Base-by-base conservation (phyloP, 2,888 invertebrate species). In the Octodonta nipae region DNA sequence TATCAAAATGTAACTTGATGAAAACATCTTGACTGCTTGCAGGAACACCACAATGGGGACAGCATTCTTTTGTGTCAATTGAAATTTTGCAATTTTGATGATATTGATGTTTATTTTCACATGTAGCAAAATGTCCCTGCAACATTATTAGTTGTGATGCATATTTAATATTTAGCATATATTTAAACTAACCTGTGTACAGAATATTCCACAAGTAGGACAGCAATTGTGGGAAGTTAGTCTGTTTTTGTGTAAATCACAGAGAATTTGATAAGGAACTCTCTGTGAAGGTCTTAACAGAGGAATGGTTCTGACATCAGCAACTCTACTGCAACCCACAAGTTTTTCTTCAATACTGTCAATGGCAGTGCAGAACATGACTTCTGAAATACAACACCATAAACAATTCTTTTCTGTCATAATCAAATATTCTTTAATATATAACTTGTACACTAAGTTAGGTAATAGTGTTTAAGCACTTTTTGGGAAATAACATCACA, bases 121-220 rank as follows among this genome's bases (percentile, higher is more conserved):
- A 92, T 47, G 84, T 78, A 49, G 78, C 72, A 65, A 89, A 91
- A 44, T 71, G 72, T 3, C 91, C 91, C 82, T 84, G 60, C 35
- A 46, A 45, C 6, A 20, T 7, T 14, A 13, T 15, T 6, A 32
- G 10, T 8, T 30, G 8, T 10, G 15, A 24, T 11, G 4, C 5
- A 16, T 13, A 17, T 13, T 17, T 1, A 24, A 30, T 24, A 33
- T 27, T 17, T 30, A 30, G 14, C 13, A 28, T 12, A n/a, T 16
- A 4, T 10, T 16, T 10, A 13, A 15, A 26, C 10, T 32, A 38
- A 81, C 84, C 73, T 88, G 86, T 4, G 87, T 80, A 56, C 91
- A 91, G 59, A 87, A 92, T 31, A 86, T 64, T 4, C 91, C 85
- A 61, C 92, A 92, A 1, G 79, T 78, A 0, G 89, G 83, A 54